Base-by-base conservation (phyloP, 2,888 invertebrate genomes). In the Parasteatoda lunata region DNA sequence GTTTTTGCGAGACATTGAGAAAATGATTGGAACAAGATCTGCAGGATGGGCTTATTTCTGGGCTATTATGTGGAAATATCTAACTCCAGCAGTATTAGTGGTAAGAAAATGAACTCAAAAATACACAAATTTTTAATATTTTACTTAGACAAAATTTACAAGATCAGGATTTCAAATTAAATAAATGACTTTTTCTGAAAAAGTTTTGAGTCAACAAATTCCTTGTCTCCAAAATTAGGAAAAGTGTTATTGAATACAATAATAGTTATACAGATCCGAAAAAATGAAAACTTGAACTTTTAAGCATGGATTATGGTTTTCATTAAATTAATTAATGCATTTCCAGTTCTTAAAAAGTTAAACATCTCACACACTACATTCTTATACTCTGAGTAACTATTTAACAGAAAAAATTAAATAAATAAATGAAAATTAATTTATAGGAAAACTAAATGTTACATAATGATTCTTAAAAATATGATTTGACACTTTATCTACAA, bases 41-140 rank as follows among this genome's bases (percentile, higher is more conserved):
- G 93, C 93, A 89, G 91, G 93, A 52, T 95, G 95, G 95, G 93
- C 94, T 69, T 92, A 93, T 84, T 91, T 91, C 91, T 96, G 96
- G 95, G 94, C 94, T 75, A 92, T 94, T 88, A 95, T 96, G 95
- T 96, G 96, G 96, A 94, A 95, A 89, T 92, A 94, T 65, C 93
- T 96, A 71, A 96, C 95, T 9, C 96, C 96, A 7, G 94, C 95
- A 13, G 94, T 95, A n/a, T 92, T 96, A 47, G 93, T 95, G 92
- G 95, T 95, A 92, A 91, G 93, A 4, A 59, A 59, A 59, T 59
- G 9, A 4, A 13, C 4, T 59, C 8, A 7, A 13, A 4, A 13
- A 13, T n/a, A 59, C 4, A 11, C 59, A 13, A 0, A 7, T 7
- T 59, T 59, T 59, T 59, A 11, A 59, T 13, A 59, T n/a, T 59